Evolutionary conservation across 2,888 invertebrate genomes (phyloP), one percentile per base, ranked within the genome.

Genomic region (Sarcophaga subvicina): DNA sequence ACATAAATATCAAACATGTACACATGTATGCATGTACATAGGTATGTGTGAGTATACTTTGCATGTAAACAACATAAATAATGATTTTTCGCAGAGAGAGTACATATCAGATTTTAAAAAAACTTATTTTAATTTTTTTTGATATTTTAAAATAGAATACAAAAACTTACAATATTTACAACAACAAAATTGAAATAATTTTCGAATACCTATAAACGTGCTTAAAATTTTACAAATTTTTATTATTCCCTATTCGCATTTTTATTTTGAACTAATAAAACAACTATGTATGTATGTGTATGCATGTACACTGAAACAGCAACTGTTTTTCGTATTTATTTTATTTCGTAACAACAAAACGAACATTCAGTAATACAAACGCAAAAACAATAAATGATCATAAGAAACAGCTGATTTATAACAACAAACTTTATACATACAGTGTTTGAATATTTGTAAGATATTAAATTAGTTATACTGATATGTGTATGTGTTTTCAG

Each of bases 341-440:
- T 77, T 72, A 83, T 85, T 87, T 88, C 85, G 78, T 88, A 89
- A 88, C 85, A 64, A 64, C 25, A 70, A 75, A 54, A 54, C 54
- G 17, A 54, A 37, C 8, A 37, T 37, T 37, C 54, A 54, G 54
- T 54, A 54, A 12, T 14, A 54, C 54, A 54, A 54, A 14, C 12
- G 17, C 5, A 76, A 63, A 66, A 78, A 73, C 3, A 54, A 54
- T 54, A 77, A 78, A 82, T 85, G 47, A 85, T 66, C 37, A 86
- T 75, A 80, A 80, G 83, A 85, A 89, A 89, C 89, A 89, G 89
- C 89, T 89, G 89, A 88, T 86, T 88, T 86, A 76, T 54, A 87
- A 87, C 14, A 54, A 54, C 12, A 54, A 54, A 54, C 54, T 11
- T 49, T 49, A 14, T 54, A 54, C 14, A 54, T 6, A 37, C 2